Evolutionary conservation across 2,797 vertebrate species (phyloP).

Genomic region (Ctenopoma kingsleyae): DNA sequence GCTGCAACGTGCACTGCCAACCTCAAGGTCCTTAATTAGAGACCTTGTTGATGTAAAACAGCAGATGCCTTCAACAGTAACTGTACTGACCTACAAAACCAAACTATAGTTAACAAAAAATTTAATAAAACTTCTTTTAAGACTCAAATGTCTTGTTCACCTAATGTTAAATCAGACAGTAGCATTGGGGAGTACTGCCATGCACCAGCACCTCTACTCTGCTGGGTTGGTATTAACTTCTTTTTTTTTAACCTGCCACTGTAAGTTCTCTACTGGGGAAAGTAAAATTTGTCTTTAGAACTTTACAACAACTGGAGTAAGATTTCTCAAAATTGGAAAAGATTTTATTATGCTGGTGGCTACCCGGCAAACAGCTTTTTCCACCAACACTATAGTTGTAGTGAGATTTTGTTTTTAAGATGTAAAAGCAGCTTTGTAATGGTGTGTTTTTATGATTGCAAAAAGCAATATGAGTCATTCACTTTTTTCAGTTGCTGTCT

Average conservation of each 20-base stretch:
- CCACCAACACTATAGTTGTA: slow-evolving; percentile 8
- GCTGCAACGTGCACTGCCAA: slow-evolving; percentile 51
- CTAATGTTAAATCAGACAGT: not conserved
- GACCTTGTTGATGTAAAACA: slow-evolving; percentile 46
- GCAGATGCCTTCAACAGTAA: slow-evolving; percentile 57
- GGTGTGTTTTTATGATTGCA: not conserved
- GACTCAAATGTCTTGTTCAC: too few relatives aligned
- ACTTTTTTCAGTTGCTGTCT: not conserved
- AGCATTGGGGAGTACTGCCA: not conserved
- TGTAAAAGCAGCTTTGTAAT: slow-evolving; percentile 7
- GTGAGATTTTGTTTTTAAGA: slow-evolving; percentile 15
- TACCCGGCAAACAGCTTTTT: too few relatives aligned
- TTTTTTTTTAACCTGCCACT: not conserved
- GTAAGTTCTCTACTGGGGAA: slow-evolving; percentile 2
- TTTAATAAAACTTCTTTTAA: not conserved
- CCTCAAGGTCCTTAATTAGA: slow-evolving; percentile 69
- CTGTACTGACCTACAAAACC: slow-evolving; percentile 47
- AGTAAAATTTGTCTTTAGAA: not conserved
- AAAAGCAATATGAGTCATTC: slow-evolving; percentile 7
- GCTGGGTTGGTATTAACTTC: not conserved
- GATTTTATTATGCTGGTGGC: too few relatives aligned
- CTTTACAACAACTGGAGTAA: not conserved
- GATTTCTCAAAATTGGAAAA: not conserved
- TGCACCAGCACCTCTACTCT: slow-evolving; percentile 23
- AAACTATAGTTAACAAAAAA: slow-evolving; percentile 13